Conservation (phyloP, 2,113 vertebrate species). For the Orientallactaga bullata region DNA sequence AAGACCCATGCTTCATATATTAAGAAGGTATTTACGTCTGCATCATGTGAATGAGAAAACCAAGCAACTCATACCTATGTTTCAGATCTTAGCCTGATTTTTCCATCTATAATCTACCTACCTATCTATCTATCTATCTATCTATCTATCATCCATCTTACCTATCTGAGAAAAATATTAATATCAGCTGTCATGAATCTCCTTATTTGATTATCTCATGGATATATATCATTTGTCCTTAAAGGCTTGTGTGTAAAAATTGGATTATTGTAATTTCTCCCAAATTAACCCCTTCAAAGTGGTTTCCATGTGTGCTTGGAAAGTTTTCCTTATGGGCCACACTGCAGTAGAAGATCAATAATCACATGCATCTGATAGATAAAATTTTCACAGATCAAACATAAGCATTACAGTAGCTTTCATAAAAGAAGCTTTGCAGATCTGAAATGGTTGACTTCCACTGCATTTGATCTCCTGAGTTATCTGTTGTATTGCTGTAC, state of each 20-base stretch:
- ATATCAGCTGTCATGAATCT: background rate
- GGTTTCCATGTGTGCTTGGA: background rate
- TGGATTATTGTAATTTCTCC: background rate
- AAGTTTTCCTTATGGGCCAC: background rate
- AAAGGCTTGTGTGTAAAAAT: background rate
- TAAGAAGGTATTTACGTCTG: background rate
- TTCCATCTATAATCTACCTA: too few relatives aligned
- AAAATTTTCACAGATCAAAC: background rate
- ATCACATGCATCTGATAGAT: background rate
- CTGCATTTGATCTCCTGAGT: background rate
- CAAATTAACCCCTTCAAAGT: background rate
- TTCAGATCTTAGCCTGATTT: background rate
- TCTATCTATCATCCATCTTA: too few relatives aligned
- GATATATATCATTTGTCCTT: background rate
- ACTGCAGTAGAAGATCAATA: background rate
- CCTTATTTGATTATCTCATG: background rate
- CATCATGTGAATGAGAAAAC: background rate
- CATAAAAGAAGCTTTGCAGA: background rate
- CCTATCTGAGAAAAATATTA: too few relatives aligned
- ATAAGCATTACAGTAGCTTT: background rate
- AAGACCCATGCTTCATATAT: background rate
- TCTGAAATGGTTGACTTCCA: background rate
- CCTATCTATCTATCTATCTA: too few relatives aligned
- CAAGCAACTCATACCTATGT: background rate
- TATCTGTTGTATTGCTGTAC: background rate